A percentile compares a stretch with the other conserved stretches of the same genome.
Evolutionary conservation across 1,140 invertebrate genomes (phyloP).

Genomic region (Atta texana): DNA sequence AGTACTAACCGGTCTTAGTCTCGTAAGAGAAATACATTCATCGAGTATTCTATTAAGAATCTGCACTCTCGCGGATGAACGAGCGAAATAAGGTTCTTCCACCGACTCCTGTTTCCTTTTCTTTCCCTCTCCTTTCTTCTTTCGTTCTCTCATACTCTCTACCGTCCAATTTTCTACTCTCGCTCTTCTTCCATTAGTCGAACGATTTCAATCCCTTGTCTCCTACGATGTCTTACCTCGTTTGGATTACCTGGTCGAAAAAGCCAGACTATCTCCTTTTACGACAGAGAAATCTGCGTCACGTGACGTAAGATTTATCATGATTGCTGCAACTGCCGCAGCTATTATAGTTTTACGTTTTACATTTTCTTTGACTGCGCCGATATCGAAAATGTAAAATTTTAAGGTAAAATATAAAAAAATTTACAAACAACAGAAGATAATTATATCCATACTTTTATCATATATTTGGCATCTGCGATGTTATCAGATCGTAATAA

Average conservation of each 20-base stretch:
- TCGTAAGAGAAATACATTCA: slow-evolving; percentile 81
- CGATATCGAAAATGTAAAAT: background rate
- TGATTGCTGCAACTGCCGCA: background rate
- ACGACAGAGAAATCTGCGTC: slow-evolving; percentile 40
- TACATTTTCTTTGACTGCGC: background rate
- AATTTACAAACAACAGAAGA: slow-evolving; percentile 1
- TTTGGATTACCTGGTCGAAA: slow-evolving; percentile 68
- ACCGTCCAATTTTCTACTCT: slow-evolving; percentile 40
- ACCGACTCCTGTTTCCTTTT: slow-evolving; percentile 46
- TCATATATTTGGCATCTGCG: slow-evolving; percentile 7
- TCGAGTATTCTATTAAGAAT: slow-evolving; percentile 83
- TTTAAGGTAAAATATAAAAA: background rate
- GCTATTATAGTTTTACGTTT: background rate
- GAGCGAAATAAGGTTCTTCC: slow-evolving; percentile 77
- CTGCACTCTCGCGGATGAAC: slow-evolving; percentile 78
- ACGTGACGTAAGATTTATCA: slow-evolving; percentile 24
- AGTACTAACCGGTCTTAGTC: slow-evolving; percentile 74
- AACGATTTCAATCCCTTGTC: slow-evolving; percentile 70
- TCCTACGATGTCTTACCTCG: slow-evolving; percentile 60
- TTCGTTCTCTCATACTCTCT: slow-evolving; percentile 1
- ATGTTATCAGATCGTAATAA: slow-evolving; percentile 48
- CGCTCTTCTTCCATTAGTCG: slow-evolving; percentile 75
- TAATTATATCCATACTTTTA: background rate
- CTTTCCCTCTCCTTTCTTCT: background rate
- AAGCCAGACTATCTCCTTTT: slow-evolving; percentile 54